Conservation (phyloP, 2,888 invertebrate species). For the Shargacucullia verbasci region DNA sequence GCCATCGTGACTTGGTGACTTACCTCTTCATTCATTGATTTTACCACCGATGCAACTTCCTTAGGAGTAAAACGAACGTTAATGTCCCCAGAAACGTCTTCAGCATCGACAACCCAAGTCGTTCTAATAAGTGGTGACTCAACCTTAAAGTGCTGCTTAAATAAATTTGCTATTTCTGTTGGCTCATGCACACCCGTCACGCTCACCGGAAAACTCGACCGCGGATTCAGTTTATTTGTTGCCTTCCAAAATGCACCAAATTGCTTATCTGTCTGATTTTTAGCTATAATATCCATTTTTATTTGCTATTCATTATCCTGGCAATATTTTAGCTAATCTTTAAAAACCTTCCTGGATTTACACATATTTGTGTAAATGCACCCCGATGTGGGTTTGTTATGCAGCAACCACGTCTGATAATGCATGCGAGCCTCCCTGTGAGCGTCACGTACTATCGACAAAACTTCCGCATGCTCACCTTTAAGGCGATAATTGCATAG, state of each 20-base stretch:
- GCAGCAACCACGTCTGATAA: no score
- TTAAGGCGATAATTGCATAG: no score
- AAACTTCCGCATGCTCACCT: no score
- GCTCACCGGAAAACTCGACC: slow-evolving; percentile 4
- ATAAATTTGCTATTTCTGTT: no score
- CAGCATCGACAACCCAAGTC: not conserved
- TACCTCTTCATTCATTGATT: slow-evolving; percentile 3
- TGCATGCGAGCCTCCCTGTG: no score
- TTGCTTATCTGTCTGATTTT: slow-evolving; percentile 2
- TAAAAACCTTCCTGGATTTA: slow-evolving; percentile 3
- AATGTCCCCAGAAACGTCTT: not conserved
- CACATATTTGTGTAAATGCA: not conserved
- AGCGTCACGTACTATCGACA: no score
- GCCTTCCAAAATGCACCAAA: slow-evolving; percentile 8
- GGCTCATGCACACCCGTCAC: no score
- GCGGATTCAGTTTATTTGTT: slow-evolving; percentile 2
- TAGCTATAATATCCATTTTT: no score
- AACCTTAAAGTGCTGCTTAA: not conserved
- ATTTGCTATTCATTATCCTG: no score
- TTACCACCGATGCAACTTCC: not conserved
- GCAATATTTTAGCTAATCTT: no score
- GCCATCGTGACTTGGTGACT: slow-evolving; percentile 7
- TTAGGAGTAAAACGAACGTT: slow-evolving; percentile 2
- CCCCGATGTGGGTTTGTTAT: not conserved
- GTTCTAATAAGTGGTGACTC: not conserved